Evolutionary conservation across 1,140 invertebrate genomes (phyloP).

Genomic region (Bombus confusus): DNA sequence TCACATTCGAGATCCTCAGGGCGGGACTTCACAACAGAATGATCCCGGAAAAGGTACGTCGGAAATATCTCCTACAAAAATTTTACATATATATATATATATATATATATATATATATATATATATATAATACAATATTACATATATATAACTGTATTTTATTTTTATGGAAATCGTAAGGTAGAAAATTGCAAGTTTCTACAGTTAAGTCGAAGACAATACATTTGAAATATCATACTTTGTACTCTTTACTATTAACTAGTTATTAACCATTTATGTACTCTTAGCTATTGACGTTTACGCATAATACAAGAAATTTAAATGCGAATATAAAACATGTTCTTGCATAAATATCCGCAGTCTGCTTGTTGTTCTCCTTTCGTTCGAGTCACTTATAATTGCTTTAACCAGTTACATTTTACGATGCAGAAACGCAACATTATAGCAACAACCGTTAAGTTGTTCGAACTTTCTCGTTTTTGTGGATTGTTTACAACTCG

Average conservation of each 20-base stretch:
- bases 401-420: too few species aligned
- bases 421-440: not conserved
- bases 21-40: not conserved
- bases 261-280: too few species aligned
- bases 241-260: too few species aligned
- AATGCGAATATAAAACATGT: not conserved
- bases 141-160: not conserved
- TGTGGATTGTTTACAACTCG: not conserved
- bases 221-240: too few species aligned
- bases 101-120: too few species aligned
- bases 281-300: too few species aligned
- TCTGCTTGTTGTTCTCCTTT: not conserved
- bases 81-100: too few species aligned
- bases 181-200: not conserved
- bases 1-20: slow-evolving; percentile 2
- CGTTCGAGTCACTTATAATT: not conserved
- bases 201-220: not conserved
- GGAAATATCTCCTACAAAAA: too few species aligned
- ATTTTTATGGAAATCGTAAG: not conserved
- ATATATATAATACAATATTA: too few species aligned
- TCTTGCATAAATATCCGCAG: not conserved
- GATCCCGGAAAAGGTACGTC: slow-evolving; percentile 4
- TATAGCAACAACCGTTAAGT: not conserved
- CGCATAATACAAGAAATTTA: not conserved
- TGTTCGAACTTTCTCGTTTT: not conserved